Base-by-base conservation (phyloP, 2,797 vertebrate species). In the Pseudochirops corinnae region DNA sequence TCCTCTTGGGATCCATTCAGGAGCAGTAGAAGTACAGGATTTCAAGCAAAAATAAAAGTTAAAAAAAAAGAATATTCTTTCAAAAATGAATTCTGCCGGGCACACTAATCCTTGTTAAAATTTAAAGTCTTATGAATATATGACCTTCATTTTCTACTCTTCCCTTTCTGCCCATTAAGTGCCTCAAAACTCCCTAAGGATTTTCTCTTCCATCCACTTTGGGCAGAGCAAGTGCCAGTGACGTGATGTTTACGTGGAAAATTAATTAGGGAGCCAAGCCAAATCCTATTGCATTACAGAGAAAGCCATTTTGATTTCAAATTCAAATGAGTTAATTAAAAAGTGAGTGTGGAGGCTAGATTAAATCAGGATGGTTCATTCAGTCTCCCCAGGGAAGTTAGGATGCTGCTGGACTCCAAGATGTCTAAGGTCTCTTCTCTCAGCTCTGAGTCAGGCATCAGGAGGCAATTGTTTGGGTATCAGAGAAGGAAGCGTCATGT, bases 61-160 rank as follows among this genome's bases (percentile, higher is more conserved):
- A n/a, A 67, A 87, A 82, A 82, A 18, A 74, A 74, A 39, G 16
- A 58, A 60, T 14, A 33, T 26, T 46, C 24, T 46, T 87, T 87
- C 50, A 50, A 82, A 82, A 82, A 87, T 50, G 39, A 50, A 50
- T 28, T 87, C 39, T 87, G 21, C 39, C 10, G 7, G 39, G 46
- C n/a, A 87, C 31, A 87, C 74, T 87, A 96, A 95, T 56, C 33
- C 56, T 60, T 95, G 67, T 74, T 55, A 55, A 96, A 95, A 56
- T 52, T 56, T 33, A 95, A 94, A 90, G 12, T 87, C 39, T 50
- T 87, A 50, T 62, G n/a, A 18, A 29, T 74, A 87, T 50, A 87
- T 55, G 26, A 39, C 11, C 46, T 93, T 93, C 58, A 92, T 50
- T 46, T 90, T 93, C 92, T 90, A 92, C 13, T 58, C 60, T 67